These are phyloP conservation scores for Dolomedes plantarius DNA, from an alignment of 2,888 invertebrate species.

Conservation along the genomic window DNA sequence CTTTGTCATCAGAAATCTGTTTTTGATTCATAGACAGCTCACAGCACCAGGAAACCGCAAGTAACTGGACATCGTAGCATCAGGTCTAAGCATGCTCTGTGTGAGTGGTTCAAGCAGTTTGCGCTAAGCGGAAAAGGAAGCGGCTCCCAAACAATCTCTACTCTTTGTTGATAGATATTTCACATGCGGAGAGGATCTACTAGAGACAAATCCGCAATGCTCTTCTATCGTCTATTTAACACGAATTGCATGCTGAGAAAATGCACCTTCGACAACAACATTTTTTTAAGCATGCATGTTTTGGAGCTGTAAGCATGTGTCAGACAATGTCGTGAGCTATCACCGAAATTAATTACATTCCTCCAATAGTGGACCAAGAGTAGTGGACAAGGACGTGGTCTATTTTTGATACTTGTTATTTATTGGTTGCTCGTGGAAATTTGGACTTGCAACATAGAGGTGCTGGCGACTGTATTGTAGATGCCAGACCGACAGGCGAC, in stretches of 20 bases:
- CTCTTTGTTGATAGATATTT: conserved; percentile 21
- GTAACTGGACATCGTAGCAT: not conserved
- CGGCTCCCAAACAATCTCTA: conserved; percentile 19
- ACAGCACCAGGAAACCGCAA: not conserved
- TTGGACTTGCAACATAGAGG: not conserved
- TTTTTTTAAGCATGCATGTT: not conserved
- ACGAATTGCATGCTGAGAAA: not conserved
- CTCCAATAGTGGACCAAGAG: not conserved
- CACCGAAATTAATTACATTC: not conserved
- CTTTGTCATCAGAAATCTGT: not conserved
- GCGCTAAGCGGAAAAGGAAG: conserved; percentile 31
- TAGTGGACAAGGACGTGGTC: not conserved
- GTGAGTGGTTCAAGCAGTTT: not conserved
- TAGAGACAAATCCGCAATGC: not conserved
- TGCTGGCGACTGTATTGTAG: conserved; percentile 17
- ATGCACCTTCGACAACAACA: not conserved
- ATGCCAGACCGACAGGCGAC: conserved; percentile 57
- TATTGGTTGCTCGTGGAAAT: not conserved
- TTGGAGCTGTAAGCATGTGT: not conserved
- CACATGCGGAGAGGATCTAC: not conserved
- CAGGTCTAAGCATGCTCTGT: not conserved
- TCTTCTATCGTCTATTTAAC: not conserved
- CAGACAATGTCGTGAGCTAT: conserved; percentile 9
- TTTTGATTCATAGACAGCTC: not conserved
- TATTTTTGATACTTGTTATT: not conserved